Evolutionary conservation across 2,797 vertebrate species (phyloP).

Genomic region (Antennarius maculatus): DNA sequence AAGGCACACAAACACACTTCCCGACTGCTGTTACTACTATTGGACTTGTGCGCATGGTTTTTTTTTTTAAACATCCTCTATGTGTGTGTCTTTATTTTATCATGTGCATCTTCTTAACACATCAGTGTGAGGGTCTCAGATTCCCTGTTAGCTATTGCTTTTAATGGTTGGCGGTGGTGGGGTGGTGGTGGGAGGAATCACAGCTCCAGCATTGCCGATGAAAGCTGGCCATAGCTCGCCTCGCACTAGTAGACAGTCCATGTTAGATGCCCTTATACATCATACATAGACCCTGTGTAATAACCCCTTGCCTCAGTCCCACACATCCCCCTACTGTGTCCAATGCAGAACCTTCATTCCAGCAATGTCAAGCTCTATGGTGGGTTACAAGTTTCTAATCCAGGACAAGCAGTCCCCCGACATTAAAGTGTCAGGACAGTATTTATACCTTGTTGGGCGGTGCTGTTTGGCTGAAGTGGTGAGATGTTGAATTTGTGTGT

Average conservation of each 20-base stretch:
- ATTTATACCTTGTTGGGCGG: slow-evolving; percentile 88
- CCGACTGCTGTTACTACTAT: slow-evolving; percentile 12
- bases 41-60: slow-evolving; percentile 22
- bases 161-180: background rate
- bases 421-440: slow-evolving; percentile 97
- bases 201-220: slow-evolving; percentile 45
- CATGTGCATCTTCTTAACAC: slow-evolving; percentile 18
- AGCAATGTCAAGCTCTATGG: slow-evolving; percentile 81
- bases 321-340: slow-evolving; percentile 26
- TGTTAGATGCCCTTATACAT: slow-evolving; percentile 80
- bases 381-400: slow-evolving; percentile 94
- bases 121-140: slow-evolving; percentile 19
- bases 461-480: slow-evolving; percentile 59
- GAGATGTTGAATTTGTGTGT: slow-evolving; percentile 17
- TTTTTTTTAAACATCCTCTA: slow-evolving; percentile 10
- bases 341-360: slow-evolving; percentile 84
- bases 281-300: slow-evolving; percentile 68
- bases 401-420: slow-evolving; percentile 91
- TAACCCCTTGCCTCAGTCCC: slow-evolving; percentile 41
- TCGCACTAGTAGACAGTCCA: slow-evolving; percentile 60
- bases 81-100: background rate
- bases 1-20: background rate
- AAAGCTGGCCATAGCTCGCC: slow-evolving; percentile 60
- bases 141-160: slow-evolving; percentile 36
- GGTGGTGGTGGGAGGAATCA: slow-evolving; percentile 5